Conservation (phyloP, 2,797 vertebrate genomes). For the Trematomus bernacchii region DNA sequence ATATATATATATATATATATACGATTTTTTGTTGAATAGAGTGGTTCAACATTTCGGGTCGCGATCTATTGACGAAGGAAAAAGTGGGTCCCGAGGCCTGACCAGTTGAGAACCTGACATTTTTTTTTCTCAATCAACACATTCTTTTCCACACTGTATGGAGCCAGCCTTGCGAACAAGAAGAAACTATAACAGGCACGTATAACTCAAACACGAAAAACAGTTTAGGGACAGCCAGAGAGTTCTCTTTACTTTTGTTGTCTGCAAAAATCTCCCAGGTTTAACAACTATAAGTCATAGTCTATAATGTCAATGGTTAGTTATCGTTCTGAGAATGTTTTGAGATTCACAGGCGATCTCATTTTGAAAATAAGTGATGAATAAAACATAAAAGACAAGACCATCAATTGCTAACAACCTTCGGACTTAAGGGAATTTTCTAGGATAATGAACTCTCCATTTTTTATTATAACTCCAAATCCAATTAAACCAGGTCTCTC, state of each 20-base stretch:
- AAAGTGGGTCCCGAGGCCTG: too few species aligned
- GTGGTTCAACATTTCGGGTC: too few species aligned
- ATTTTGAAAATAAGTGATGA: background rate
- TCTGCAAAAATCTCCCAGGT: background rate
- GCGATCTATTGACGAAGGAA: too few species aligned
- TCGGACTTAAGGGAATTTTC: background rate
- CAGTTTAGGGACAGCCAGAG: background rate
- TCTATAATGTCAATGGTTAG: background rate
- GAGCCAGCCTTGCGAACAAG: background rate
- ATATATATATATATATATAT: too few species aligned
- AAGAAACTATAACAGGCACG: background rate
- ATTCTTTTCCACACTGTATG: background rate
- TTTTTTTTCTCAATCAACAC: too few species aligned
- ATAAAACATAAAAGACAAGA: conserved; percentile 4
- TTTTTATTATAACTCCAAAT: background rate
- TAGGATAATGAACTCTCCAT: background rate
- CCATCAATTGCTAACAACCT: background rate
- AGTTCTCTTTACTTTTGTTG: background rate
- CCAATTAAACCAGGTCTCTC: conserved; percentile 2
- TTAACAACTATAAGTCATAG: background rate
- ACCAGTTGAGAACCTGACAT: too few species aligned
- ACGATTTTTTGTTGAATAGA: too few species aligned
- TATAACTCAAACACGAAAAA: conserved; percentile 5
- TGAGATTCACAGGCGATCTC: background rate
- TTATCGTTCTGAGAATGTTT: background rate